Conservation (phyloP, 2,113 vertebrate species). For the Alligator sinensis region DNA sequence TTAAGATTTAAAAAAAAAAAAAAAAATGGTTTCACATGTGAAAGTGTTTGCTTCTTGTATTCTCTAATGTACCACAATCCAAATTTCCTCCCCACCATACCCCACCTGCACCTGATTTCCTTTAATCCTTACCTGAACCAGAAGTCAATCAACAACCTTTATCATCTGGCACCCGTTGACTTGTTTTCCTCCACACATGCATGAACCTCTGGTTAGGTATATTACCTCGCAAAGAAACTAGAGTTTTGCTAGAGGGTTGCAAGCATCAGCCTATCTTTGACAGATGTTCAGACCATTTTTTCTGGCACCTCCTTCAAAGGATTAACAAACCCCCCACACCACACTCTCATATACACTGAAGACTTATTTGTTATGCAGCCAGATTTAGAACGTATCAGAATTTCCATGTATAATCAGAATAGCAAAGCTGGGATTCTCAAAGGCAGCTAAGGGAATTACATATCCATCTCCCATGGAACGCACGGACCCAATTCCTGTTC, state of each 20-base stretch:
- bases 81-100: no score
- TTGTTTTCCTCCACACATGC: fast-evolving
- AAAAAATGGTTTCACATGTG: no score
- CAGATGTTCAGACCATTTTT: not conserved
- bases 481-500: not conserved
- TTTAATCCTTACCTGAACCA: not conserved
- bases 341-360: not conserved
- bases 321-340: not conserved
- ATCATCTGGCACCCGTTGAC: fast-evolving
- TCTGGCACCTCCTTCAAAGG: not conserved
- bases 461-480: not conserved
- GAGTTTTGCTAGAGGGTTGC: not conserved
- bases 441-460: not conserved
- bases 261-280: not conserved
- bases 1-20: no score
- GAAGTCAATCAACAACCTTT: not conserved
- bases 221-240: not conserved
- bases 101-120: not conserved
- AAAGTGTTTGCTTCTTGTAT: no score
- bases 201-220: fast-evolving
- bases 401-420: not conserved
- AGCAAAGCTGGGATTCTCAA: not conserved
- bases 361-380: not conserved
- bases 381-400: not conserved
- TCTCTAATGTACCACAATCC: no score